Base-by-base conservation (phyloP, 2,797 vertebrate species). In the Sarcoramphus papa region DNA sequence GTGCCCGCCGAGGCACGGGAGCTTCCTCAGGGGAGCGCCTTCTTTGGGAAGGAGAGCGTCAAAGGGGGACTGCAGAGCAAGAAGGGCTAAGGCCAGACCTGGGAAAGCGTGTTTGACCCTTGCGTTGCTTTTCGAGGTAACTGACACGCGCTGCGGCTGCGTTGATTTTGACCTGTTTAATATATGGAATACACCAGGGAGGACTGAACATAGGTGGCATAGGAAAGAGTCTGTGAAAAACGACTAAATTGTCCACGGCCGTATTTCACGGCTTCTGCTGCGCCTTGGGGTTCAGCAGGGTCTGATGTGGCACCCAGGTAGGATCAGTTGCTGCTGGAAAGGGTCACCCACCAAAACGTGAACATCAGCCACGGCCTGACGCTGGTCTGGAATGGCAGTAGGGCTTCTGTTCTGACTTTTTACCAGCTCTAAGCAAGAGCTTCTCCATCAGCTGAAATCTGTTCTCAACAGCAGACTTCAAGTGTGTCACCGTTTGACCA, bases 131-230 rank as follows among this genome's bases (percentile, higher is more conserved):
- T 13, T 15, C 4, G 14, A 20, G 27, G 24, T 2, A 6, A 8
- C 23, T 0, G 27, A 0, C 18, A 4, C 1, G 23, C 7, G 8
- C 2, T 1, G 10, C 2, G 21, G 13, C 6, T 2, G 43, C 2
- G 12, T 2, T 18, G 27, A 3, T 12, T 47, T 12, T 12, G 30
- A 25, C 9, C 51, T 7, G 14, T 15, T 19, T 4, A 2, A 21
- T 6, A 3, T 2, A 6, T 3, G 24, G 6, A 23, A 1, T 31
- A 25, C n/a, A 27, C 3, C 5, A 18, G 47, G 33, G 21, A n/a
- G 24, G 21, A 7, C 12, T 25, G 37, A 50, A 41, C 22, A 0
- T 5, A 6, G 62, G 43, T 31, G 43, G 30, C 27, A 0, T 1
- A 3, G 20, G 16, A 50, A 12, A 9, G 19, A 53, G 33, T 0